Evolutionary conservation across 37 sponge, comb jelly and placozoan species (phyloP).

Genomic region (Aplysina aerophoba): DNA sequence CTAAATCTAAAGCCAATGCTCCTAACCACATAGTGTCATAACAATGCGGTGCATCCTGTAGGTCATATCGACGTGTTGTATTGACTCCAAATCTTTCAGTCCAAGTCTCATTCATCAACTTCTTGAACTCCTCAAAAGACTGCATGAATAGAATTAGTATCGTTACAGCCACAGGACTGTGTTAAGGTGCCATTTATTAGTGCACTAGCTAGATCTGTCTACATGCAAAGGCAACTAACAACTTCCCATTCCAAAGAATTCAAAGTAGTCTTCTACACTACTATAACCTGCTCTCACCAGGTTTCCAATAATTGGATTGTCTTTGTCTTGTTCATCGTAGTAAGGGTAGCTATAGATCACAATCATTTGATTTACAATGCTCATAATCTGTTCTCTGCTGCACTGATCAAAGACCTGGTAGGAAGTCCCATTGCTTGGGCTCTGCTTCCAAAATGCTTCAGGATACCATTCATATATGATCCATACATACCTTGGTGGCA

Average conservation of each 20-base stretch:
- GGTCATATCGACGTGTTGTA: neutral
- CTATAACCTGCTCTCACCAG: too few species aligned
- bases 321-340: neutral
- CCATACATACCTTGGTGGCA: slow-evolving; percentile 47
- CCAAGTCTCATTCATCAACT: neutral
- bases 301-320: slow-evolving; percentile 25
- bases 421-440: too few species aligned
- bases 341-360: slow-evolving; percentile 50
- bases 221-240: too few species aligned
- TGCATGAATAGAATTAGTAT: too few species aligned
- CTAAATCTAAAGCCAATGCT: slow-evolving; percentile 49
- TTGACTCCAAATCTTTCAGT: neutral
- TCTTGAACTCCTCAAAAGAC: slow-evolving; percentile 22
- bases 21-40: slow-evolving; percentile 67
- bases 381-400: neutral
- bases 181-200: too few species aligned
- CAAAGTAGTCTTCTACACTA: too few species aligned
- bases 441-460: slow-evolving; percentile 47
- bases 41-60: slow-evolving; percentile 19
- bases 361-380: slow-evolving; percentile 39
- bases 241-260: too few species aligned
- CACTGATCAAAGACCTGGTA: slow-evolving; percentile 39
- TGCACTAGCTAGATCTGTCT: too few species aligned
- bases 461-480: slow-evolving; percentile 64
- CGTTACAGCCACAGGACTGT: too few species aligned